Conservation (phyloP, 35 echinoderm and acorn worm species). For the Heliocidaris tuberculata region DNA sequence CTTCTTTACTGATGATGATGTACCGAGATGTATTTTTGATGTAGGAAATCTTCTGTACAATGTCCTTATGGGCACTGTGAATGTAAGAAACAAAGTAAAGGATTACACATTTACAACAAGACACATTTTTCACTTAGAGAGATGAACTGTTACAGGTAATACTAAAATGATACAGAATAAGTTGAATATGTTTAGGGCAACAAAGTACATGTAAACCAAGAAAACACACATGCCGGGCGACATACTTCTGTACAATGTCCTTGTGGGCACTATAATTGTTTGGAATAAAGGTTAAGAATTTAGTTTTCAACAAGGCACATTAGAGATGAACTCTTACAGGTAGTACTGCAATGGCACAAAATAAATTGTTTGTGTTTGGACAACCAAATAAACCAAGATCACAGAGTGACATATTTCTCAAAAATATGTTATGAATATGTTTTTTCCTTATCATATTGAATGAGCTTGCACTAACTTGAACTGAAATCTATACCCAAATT, state of each 20-base stretch:
- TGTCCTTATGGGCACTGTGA: slow-evolving; percentile 74
- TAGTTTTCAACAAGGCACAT: background rate
- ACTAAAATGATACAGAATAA: background rate
- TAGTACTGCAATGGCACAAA: background rate
- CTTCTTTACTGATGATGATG: slow-evolving; percentile 92
- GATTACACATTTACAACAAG: background rate
- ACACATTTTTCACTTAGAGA: background rate
- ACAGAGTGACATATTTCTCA: background rate
- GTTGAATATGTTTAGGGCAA: background rate
- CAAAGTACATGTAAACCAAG: too few species aligned
- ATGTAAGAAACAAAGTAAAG: background rate
- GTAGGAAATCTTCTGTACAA: slow-evolving; percentile 83
- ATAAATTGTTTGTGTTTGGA: background rate
- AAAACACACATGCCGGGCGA: too few species aligned
- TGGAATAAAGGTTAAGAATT: background rate
- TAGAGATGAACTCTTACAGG: background rate
- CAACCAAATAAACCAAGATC: background rate
- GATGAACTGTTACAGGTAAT: background rate
- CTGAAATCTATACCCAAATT: background rate
- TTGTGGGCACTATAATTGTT: slow-evolving; percentile 53
- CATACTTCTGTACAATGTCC: slow-evolving; percentile 76
- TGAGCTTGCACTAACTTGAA: background rate
- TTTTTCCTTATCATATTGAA: background rate
- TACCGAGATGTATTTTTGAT: slow-evolving; percentile 88
- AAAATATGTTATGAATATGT: background rate